phyloP scores from a whole-genome alignment of 1,140 invertebrate species.

The Leucophenga varia region DNA sequence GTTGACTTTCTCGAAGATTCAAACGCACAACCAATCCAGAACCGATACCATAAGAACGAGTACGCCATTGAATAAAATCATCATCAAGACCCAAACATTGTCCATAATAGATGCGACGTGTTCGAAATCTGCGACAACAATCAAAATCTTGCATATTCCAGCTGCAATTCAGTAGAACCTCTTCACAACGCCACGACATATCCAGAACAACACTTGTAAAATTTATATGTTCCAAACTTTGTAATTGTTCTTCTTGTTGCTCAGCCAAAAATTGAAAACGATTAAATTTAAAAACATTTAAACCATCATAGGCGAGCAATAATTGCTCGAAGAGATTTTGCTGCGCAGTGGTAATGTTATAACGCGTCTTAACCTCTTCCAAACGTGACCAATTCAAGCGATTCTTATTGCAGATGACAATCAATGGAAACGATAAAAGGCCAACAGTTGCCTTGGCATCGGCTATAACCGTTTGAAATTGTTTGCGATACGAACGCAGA shows the following conservation, averaged over 20 bases:
- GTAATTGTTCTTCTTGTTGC: background rate
- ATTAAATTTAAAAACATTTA: slow-evolving; percentile 23
- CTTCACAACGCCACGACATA: slow-evolving; percentile 42
- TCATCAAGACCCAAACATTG: slow-evolving; percentile 38
- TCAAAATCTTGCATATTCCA: slow-evolving; percentile 23
- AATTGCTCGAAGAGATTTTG: slow-evolving; percentile 21
- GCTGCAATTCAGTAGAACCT: slow-evolving; percentile 23
- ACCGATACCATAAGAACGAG: slow-evolving; percentile 8
- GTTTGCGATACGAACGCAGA: slow-evolving; percentile 24
- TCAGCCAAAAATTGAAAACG: slow-evolving; percentile 20
- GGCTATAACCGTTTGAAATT: slow-evolving; percentile 35
- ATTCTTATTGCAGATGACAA: slow-evolving; percentile 45
- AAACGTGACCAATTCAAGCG: slow-evolving; percentile 46
- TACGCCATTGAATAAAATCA: slow-evolving; percentile 17
- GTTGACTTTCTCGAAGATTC: slow-evolving; percentile 7
- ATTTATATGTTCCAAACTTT: slow-evolving; percentile 35
- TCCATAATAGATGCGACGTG: slow-evolving; percentile 20
- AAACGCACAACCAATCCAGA: slow-evolving; percentile 22
- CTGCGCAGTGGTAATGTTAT: slow-evolving; percentile 17
- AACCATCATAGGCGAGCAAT: slow-evolving; percentile 28
- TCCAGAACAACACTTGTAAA: slow-evolving; percentile 33
- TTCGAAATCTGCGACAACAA: slow-evolving; percentile 37
- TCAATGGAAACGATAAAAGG: slow-evolving; percentile 38
- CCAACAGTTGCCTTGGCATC: slow-evolving; percentile 27
- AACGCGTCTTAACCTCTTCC: slow-evolving; percentile 16